A percentile compares a stretch with the other conserved stretches of the same genome.
Evolutionary conservation across 2,113 vertebrate species (phyloP).

Genomic region (Oxyura jamaicensis): DNA sequence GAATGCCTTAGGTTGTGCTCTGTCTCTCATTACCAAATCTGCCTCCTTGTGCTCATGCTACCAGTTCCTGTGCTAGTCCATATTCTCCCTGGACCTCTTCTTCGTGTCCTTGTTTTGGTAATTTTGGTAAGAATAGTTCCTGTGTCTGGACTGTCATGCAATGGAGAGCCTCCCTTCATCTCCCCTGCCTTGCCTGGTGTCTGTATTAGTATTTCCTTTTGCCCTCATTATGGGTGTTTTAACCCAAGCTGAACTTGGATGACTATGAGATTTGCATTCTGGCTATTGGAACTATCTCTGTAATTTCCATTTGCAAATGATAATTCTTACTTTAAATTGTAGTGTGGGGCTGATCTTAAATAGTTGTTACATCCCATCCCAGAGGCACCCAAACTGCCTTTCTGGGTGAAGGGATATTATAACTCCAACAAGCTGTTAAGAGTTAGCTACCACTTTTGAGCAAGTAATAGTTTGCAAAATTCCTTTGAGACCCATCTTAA

Average conservation of each 20-base stretch:
- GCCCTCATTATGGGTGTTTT: background rate
- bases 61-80: background rate
- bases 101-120: background rate
- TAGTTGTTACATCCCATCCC: background rate
- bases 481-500: background rate
- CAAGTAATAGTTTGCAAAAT: constrained; percentile 1
- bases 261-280: constrained; percentile 2
- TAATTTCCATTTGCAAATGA: constrained; percentile 47
- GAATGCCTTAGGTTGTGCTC: background rate
- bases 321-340: background rate
- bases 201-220: background rate
- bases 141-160: background rate
- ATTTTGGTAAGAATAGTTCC: background rate
- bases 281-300: background rate
- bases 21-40: background rate
- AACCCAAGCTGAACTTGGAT: background rate
- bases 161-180: background rate
- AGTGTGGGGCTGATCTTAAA: background rate
- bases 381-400: background rate
- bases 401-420: background rate
- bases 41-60: background rate
- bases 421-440: background rate
- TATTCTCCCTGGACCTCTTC: background rate
- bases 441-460: background rate
- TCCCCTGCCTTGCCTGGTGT: background rate